Base-by-base conservation (phyloP, 2,888 invertebrate species). In the Gibbula magus region DNA sequence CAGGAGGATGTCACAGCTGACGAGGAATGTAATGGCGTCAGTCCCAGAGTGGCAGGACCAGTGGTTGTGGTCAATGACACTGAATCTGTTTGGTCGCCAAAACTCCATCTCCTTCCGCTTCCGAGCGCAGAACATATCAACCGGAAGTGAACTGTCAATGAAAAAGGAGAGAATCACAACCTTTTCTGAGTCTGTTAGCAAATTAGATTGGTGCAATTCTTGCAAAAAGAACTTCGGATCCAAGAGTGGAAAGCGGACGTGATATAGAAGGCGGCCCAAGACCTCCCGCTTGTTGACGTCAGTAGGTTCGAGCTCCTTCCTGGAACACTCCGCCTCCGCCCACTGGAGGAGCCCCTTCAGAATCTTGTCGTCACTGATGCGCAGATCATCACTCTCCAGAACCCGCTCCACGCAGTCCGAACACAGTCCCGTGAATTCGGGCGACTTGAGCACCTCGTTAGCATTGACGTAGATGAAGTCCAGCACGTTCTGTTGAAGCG, bases 401-500 rank as follows among this genome's bases (percentile, higher is more conserved):
- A 97, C 95, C 52, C 94, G 94, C 3, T 94, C 93, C 39, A 96
- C 93, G 85, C 96, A 96, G 54, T 94, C 94, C 81, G 94, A 94
- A 18, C 94, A 94, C 51, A 96, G 93, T 80, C 96, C 95, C 82
- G 94, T 94, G 56, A 95, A 94, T 56, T 94, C 93, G 85, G 91
- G 89, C 8, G 95, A 94, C 25, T 90, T 91, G 10, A 96, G 91
- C 16, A 95, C 93, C 54, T 91, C 92, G 74, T 94, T 94, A 0
- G 95, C 94, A 83, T 94, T 91, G 18, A 93, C 92, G 89, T 95
- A 95, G 79, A 96, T 94, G 82, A 94, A 95, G 25, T 94, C 92
- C 75, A 96, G 94, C 84, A 96, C 96, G 86, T 95, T 95, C 88
- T 94, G 94, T 1, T 96, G 94, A 25, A 97, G 94, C 67, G 94